Evolutionary conservation across 2,888 invertebrate genomes (phyloP).

Genomic region (Zygothrica quintamaculata): DNA sequence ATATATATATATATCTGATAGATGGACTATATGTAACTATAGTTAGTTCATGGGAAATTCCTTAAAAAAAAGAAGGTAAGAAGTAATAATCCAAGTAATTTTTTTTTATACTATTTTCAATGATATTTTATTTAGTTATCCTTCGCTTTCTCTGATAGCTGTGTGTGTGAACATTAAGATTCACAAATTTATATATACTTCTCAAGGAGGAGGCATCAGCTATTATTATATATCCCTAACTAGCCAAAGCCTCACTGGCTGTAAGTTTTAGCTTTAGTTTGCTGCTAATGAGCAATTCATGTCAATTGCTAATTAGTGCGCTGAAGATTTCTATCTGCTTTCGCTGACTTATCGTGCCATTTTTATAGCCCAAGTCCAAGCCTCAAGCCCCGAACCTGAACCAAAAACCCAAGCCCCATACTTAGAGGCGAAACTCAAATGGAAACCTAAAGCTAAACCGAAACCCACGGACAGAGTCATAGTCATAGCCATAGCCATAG

Average conservation of each 20-base stretch:
- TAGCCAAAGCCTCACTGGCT: slow-evolving; percentile 44
- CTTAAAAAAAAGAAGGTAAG: too few relatives aligned
- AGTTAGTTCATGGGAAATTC: too few relatives aligned
- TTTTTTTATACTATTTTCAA: too few relatives aligned
- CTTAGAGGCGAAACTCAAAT: neutral
- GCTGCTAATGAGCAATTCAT: slow-evolving; percentile 82
- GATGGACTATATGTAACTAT: too few relatives aligned
- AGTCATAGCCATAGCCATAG: too few relatives aligned
- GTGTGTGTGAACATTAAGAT: slow-evolving; percentile 39
- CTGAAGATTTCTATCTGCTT: slow-evolving; percentile 70
- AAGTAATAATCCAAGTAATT: too few relatives aligned
- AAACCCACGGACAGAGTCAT: too few relatives aligned
- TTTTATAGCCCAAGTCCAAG: slow-evolving; percentile 70
- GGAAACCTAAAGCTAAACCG: neutral
- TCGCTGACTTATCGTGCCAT: slow-evolving; percentile 68
- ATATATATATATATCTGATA: too few relatives aligned
- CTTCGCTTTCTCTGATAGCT: slow-evolving; percentile 21
- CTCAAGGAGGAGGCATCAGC: slow-evolving; percentile 3
- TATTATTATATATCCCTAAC: slow-evolving; percentile 19
- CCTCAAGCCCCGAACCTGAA: slow-evolving; percentile 12
- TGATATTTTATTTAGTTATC: slow-evolving; percentile 1
- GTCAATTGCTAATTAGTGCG: slow-evolving; percentile 82
- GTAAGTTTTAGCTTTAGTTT: slow-evolving; percentile 66
- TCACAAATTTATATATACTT: slow-evolving; percentile 36
- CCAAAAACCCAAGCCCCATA: slow-evolving; percentile 2